Base-by-base conservation (phyloP, 2,797 vertebrate species). In the Falco rusticolus region DNA sequence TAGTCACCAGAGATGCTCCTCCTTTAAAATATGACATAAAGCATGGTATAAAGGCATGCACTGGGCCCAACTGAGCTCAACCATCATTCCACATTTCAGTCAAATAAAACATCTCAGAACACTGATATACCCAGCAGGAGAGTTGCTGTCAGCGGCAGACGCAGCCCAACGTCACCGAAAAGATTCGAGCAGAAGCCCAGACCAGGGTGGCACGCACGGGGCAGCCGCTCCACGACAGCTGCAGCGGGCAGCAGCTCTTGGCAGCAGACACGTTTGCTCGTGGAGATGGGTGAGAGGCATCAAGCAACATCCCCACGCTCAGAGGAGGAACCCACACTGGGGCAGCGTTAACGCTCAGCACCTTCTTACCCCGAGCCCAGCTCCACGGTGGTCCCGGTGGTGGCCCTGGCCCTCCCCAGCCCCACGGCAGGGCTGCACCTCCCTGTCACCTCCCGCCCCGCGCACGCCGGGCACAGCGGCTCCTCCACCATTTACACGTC, bases 11-110 rank as follows among this genome's bases (percentile, higher is more conserved):
- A 39, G 68, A 37, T 1, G 33, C 12, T 71, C 34, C 43, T 28
- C 29, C n/a, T 53, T 13, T 25, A 8, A 16, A 60, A 60, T 4
- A 4, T 0, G 11, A 13, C 14, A 37, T 9, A 24, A 26, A 56
- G 39, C 63, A 6, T 0, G 14, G 43, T 53, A 8, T 5, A 28
- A 31, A n/a, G 37, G 25, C 51, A 9, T 0, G 8, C 1, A 4
- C 16, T 1, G 3, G 5, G 47, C 26, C 39, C 25, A 6, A 28
- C 64, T 9, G 5, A 37, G 19, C 41, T 47, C 56, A 6, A 4
- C 37, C 41, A 1, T 1, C 3, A 26, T 9, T 12, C 68, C 45
- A 21, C 8, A 34, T 20, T 47, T 14, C 34, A 20, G 29, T 2
- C 12, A 37, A 6, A 37, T 33, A 37, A 61, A 13, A 0, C 3